Conservation (phyloP, 2,888 invertebrate species). For the Candidula unifasciata region DNA sequence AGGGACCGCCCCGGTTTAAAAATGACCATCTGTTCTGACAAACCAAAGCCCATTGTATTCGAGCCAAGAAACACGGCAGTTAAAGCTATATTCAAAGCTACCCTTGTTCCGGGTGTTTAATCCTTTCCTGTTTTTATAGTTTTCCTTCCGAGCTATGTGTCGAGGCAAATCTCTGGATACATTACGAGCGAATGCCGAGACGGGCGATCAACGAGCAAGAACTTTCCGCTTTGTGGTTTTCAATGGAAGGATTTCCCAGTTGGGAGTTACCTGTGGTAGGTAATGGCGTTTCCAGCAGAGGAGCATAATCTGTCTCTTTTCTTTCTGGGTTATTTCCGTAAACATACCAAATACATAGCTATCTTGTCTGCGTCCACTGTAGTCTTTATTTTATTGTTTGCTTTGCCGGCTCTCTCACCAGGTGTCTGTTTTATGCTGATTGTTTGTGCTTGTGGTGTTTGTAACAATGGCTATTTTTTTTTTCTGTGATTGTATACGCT, state of each 20-base stretch:
- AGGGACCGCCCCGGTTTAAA: neutral
- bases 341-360: neutral
- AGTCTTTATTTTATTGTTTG: too few relatives aligned
- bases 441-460: too few relatives aligned
- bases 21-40: slow-evolving; percentile 10
- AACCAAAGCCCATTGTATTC: neutral
- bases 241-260: neutral
- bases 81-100: neutral
- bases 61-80: too few relatives aligned
- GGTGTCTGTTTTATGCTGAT: too few relatives aligned
- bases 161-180: too few relatives aligned
- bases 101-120: slow-evolving; percentile 16
- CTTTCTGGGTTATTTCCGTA: neutral
- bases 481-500: too few relatives aligned
- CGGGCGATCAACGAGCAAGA: slow-evolving; percentile 23
- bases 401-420: too few relatives aligned
- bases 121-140: neutral
- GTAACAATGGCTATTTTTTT: too few relatives aligned
- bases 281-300: neutral
- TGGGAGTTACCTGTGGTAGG: slow-evolving; percentile 22
- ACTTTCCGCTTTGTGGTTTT: slow-evolving; percentile 27
- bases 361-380: too few relatives aligned
- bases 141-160: neutral
- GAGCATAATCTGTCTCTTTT: slow-evolving; percentile 12
- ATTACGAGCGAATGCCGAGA: neutral